Evolutionary conservation across 2,888 invertebrate species (phyloP), one percentile per base, ranked within the genome.

Genomic region (Thymelicus lineola): DNA sequence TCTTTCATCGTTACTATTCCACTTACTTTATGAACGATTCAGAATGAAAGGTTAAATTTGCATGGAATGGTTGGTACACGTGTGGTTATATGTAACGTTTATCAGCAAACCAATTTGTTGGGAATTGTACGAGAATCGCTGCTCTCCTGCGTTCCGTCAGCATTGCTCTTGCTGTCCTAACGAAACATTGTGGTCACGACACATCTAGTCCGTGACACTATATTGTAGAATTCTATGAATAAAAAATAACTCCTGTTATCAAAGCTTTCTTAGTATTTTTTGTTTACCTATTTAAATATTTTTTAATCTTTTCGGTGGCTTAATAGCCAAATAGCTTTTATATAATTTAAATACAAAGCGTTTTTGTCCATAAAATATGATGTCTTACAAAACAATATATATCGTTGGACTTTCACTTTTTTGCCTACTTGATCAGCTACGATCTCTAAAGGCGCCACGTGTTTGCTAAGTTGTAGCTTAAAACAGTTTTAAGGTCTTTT

Each of bases 31-130:
- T 20, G 28, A 20, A 12, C 10, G 10, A 53, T 53, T 53, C 17
- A 53, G 53, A 12, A 53, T 53, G 10, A 53, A 28, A 53, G 20
- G 20, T 20, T 20, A 20, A 6, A 53, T 28, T 53, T 53, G 6
- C 12, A 20, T 53, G 53, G 53, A 20, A 53, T 53, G 9, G 53
- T 10, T 6, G 4, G 10, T 20, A 3, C 9, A 17, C 50, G 17
- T 50, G 50, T 53, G 12, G 53, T 53, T 53, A 53, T 53, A 7
- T 57, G n/a, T 55, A 14, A n/a, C 57, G 15, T 66, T 36, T 46
- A 65, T 65, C 58, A 59, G 58, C 59, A 66, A 66, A 66, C 66
- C 66, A 66, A 66, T 66, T 66, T 66, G 59, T 66, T 59, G 48
- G 17, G 46, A 66, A n/a, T 17, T 59, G 42, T 17, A 10, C 58